Evolutionary conservation across 2,797 vertebrate genomes (phyloP), one percentile per base, ranked within the genome.

Genomic region (Megaceryle alcyon): DNA sequence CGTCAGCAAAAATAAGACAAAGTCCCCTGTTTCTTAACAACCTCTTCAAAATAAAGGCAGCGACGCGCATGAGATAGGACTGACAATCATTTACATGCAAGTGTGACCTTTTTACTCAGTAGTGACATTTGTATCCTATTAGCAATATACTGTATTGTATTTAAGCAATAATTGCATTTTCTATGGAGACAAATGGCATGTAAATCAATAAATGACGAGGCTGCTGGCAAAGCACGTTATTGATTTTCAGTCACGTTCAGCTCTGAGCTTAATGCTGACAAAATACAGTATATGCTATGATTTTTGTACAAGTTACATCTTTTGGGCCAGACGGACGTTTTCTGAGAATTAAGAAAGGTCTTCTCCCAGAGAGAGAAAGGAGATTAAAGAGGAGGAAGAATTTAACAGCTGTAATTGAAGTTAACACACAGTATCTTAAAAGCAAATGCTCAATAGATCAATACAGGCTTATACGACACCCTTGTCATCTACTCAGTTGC

Each of bases 161-260:
- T 98, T 97, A 98, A 97, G 96, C 94, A 97, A 96, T 98, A 97
- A 98, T 95, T 97, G 89, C 96, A 96, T 96, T 97, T 97, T 95
- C 95, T 94, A 64, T 92, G 86, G 93, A 97, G 92, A 97, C 85
- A 97, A 97, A 98, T 3, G 83, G 97, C 94, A 96, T 93, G 92
- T 96, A 97, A 97, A 97, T 98, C 97, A 92, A 97, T 98, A 96
- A 77, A 56, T 77, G 91, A 97, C 33, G 12, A 97, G 88, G 93
- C 91, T 97, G 92, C 90, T 95, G 91, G 95, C 91, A 68, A 80
- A 94, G 91, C 59, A 81, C 14, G 5, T 31, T 83, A 98, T 97
- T 85, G 97, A 98, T 97, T 97, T 98, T 87, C 96, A 93, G 92
- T 92, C 97, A 92, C 71, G 70, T 94, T 97, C 94, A 91, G 97